These are phyloP conservation scores for Caenorhabditis sp. DNA, from an alignment of 2,888 invertebrate genomes.

Conservation along the genomic window DNA sequence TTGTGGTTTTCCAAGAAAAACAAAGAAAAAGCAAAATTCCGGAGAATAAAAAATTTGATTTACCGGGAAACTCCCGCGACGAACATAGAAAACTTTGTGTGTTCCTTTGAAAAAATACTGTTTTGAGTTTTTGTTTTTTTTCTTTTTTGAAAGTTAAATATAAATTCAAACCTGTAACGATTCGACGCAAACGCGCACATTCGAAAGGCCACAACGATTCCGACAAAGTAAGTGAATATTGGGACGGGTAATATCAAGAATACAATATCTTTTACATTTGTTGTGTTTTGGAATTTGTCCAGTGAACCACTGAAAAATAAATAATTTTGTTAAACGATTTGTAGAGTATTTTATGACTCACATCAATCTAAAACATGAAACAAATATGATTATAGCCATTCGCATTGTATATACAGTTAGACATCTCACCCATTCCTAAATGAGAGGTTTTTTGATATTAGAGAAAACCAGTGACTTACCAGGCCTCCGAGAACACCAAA, in stretches of 20 bases:
- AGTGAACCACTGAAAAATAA: neutral
- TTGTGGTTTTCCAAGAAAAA: constrained; percentile 7
- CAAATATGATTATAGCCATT: constrained; percentile 9
- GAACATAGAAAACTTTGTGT: neutral
- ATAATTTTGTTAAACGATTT: neutral
- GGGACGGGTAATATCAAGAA: neutral
- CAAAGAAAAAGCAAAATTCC: constrained; percentile 12
- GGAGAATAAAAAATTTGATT: neutral
- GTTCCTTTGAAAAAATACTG: neutral
- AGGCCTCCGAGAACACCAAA: neutral
- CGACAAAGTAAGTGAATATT: constrained; percentile 23
- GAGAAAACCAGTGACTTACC: neutral
- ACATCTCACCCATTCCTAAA: neutral
- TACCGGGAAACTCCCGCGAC: too few relatives aligned
- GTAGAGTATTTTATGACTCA: neutral
- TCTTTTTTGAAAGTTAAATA: too few relatives aligned
- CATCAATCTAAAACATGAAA: constrained; percentile 20
- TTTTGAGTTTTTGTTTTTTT: too few relatives aligned
- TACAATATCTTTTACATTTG: neutral
- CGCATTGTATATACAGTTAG: constrained; percentile 14
- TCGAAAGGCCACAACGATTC: constrained; percentile 17
- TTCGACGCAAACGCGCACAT: constrained; percentile 24
- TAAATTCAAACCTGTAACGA: constrained; percentile 24
- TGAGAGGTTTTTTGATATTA: neutral
- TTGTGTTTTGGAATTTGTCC: neutral